A percentile compares a stretch with the other conserved stretches of the same genome.
phyloP scores from a whole-genome alignment of 2,797 vertebrate species.

The Denticeps clupeoides region DNA sequence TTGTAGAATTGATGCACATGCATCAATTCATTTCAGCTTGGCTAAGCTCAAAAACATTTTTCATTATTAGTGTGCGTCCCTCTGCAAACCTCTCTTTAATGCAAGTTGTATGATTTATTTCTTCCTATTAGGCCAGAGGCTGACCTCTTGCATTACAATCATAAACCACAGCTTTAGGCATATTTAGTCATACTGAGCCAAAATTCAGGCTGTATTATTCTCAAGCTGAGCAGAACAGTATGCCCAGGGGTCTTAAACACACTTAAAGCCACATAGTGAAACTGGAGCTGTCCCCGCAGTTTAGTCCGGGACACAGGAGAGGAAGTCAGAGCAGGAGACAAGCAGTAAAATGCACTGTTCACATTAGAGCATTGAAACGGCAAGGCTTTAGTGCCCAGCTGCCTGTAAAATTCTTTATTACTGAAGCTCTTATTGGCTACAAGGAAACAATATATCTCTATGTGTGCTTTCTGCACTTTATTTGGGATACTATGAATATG shows the following conservation, averaged over 20 bases:
- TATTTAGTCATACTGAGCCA: constrained; percentile 15
- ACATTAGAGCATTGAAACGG: too few relatives aligned
- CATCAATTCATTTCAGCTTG: too few relatives aligned
- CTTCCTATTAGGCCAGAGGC: constrained; percentile 2
- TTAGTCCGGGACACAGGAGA: background rate
- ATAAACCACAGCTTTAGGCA: constrained; percentile 16
- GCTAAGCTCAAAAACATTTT: too few relatives aligned
- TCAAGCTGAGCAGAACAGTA: constrained; percentile 16
- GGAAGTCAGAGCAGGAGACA: background rate
- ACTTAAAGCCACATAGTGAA: constrained; percentile 13
- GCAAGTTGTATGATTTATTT: constrained; percentile 13
- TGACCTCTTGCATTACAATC: constrained; percentile 17
- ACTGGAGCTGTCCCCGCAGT: constrained; percentile 5
- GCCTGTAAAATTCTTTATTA: too few relatives aligned
- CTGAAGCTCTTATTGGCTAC: too few relatives aligned
- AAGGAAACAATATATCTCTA: too few relatives aligned
- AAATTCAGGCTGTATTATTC: too few relatives aligned
- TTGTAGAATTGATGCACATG: too few relatives aligned
- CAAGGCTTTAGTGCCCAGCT: too few relatives aligned
- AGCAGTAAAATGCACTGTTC: background rate
- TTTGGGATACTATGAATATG: too few relatives aligned
- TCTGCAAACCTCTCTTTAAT: background rate
- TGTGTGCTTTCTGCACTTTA: too few relatives aligned
- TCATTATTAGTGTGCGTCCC: too few relatives aligned
- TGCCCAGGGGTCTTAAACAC: constrained; percentile 9